Conservation (phyloP, 2,888 invertebrate species). For the Drosophila fungiperda region DNA sequence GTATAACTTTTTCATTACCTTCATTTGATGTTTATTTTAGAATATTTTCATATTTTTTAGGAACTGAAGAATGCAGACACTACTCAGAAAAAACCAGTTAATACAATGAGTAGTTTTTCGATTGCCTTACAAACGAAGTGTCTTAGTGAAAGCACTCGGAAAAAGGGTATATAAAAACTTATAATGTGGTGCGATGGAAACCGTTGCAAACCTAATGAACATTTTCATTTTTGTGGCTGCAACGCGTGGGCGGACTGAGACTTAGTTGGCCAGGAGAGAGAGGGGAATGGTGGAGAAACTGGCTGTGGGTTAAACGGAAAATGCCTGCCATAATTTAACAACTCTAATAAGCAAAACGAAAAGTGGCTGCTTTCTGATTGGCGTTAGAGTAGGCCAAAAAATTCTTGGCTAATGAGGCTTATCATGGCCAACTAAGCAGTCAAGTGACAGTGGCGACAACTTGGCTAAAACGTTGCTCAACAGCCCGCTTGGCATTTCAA, state of each 20-base stretch:
- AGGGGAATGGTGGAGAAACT: not conserved
- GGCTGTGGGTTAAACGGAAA: slow-evolving; percentile 32
- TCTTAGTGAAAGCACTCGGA: not conserved
- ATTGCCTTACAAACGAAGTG: not conserved
- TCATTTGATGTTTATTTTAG: not conserved
- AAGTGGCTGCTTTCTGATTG: slow-evolving; percentile 55
- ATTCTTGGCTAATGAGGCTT: slow-evolving; percentile 70
- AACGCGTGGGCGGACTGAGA: slow-evolving; percentile 62
- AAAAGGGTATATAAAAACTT: slow-evolving; percentile 53
- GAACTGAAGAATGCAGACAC: not conserved
- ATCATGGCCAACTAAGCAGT: slow-evolving; percentile 32
- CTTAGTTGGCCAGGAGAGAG: slow-evolving; percentile 9
- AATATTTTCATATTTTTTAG: not conserved
- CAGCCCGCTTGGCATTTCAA: slow-evolving; percentile 27
- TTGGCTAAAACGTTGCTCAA: slow-evolving; percentile 32
- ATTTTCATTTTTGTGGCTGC: slow-evolving; percentile 68
- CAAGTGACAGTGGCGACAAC: slow-evolving; percentile 40
- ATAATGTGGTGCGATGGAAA: slow-evolving; percentile 74
- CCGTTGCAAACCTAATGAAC: slow-evolving; percentile 78
- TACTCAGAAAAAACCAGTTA: not conserved
- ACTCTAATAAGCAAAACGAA: slow-evolving; percentile 71
- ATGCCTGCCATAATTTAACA: slow-evolving; percentile 73
- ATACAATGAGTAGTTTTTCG: not conserved
- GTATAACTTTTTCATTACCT: not conserved
- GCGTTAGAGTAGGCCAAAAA: slow-evolving; percentile 42